Base-by-base conservation (phyloP, 1,140 invertebrate genomes). In the Leptestheria dahalacensis region DNA sequence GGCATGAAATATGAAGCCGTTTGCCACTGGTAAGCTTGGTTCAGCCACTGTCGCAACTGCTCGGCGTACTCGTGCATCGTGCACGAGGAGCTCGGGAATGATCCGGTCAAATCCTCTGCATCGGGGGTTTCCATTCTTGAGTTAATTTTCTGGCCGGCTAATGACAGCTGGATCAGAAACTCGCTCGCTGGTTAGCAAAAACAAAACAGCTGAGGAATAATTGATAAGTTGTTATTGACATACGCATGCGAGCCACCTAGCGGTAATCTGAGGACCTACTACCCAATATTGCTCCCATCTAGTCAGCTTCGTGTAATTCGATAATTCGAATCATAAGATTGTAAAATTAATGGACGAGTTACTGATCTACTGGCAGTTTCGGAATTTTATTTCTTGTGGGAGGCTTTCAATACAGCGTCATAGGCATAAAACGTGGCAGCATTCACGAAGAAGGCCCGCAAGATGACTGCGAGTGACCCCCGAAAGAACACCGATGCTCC, bases 381-480 rank as follows among this genome's bases (percentile, higher is more conserved):
- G n/a, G n/a, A n/a, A n/a, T n/a, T n/a, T n/a, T n/a, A n/a, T n/a
- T n/a, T n/a, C 15, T 41, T 41, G 33, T 41, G 33, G 33, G 15
- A 15, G 15, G 33, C 33, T 15, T 15, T 41, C 15, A 41, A 41
- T 9, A 41, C 33, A 41, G 33, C 15, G 15, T 41, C 33, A 68
- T 85, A 86, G 4, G 76, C 76, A 46, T 82, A 68, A 69, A 87
- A 84, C 21, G 79, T 79, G 26, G 79, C 77, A 15, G 81, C 82
- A 70, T 87, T 86, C 2, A 82, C 78, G 0, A 81, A 81, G 69
- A 87, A 80, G 15, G 83, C 81, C 41, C 85, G 71, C 2, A 81
- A 64, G 20, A 74, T 65, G 55, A 79, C 70, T 63, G 81, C 74
- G 59, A 68, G 71, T 61, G 79, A 76, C 4, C 83, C 83, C 61